Evolutionary conservation across 2,113 vertebrate genomes (phyloP).

Genomic region (Channa argus): DNA sequence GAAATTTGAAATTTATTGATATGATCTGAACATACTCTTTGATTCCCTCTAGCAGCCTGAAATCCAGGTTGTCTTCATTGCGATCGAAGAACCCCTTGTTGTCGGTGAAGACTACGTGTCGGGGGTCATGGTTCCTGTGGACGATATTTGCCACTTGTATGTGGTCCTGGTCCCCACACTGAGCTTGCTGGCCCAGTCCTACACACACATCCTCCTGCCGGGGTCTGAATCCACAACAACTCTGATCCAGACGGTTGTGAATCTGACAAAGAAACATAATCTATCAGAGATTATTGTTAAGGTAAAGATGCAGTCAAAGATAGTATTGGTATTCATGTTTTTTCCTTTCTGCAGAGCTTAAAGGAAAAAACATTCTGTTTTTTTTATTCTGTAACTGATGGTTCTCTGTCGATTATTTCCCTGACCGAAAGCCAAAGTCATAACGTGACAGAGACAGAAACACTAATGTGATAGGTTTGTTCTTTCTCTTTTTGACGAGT

Average conservation of each 20-base stretch:
- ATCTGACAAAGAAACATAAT: slow-evolving; percentile 82
- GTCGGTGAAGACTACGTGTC: slow-evolving; percentile 89
- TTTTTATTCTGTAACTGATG: too few relatives aligned
- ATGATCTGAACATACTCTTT: slow-evolving; percentile 88
- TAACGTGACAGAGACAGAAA: too few relatives aligned
- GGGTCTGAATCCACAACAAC: slow-evolving; percentile 96
- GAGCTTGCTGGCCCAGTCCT: slow-evolving; percentile 75
- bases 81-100: slow-evolving; percentile 96
- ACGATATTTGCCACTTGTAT: slow-evolving; percentile 87
- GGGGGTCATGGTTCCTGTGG: slow-evolving; percentile 84
- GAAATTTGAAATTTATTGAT: too few relatives aligned
- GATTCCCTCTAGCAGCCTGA: slow-evolving; percentile 93
- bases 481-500: too few relatives aligned
- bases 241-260: slow-evolving; percentile 91
- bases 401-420: too few relatives aligned
- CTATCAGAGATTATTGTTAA: background rate
- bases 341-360: too few relatives aligned
- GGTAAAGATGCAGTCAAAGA: background rate
- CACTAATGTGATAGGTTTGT: too few relatives aligned
- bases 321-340: background rate
- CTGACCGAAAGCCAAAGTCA: too few relatives aligned
- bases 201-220: slow-evolving; percentile 89
- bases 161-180: slow-evolving; percentile 83
- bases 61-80: slow-evolving; percentile 95
- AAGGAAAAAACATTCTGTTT: too few relatives aligned